Evolutionary conservation across 2,797 vertebrate species (phyloP).

Genomic region (Tolypeutes matacus): DNA sequence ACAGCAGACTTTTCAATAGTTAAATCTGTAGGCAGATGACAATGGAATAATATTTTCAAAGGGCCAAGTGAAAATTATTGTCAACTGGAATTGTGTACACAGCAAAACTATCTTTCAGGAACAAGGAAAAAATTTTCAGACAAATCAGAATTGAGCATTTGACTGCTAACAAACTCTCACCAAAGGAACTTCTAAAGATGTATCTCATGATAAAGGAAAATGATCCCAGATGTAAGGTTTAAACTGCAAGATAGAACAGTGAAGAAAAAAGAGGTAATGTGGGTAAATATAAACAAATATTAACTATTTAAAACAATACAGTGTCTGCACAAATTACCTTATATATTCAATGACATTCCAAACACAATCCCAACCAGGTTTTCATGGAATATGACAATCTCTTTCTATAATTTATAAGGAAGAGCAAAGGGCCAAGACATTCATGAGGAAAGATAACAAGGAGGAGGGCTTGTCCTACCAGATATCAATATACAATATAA

Average conservation of each 20-base stretch:
- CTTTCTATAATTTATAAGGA: conserved; percentile 20
- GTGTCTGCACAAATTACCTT: background rate
- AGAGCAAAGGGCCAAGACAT: background rate
- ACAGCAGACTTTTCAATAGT: background rate
- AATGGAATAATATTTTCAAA: background rate
- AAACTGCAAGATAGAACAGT: background rate
- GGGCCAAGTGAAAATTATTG: background rate
- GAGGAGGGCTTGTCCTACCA: background rate
- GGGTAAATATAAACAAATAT: background rate
- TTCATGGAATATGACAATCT: background rate
- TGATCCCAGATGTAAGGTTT: background rate
- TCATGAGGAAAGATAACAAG: background rate
- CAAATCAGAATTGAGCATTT: background rate
- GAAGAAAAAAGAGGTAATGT: background rate
- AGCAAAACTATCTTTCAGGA: conserved; percentile 18
- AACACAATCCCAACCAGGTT: background rate
- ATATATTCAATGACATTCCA: background rate
- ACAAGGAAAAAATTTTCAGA: conserved; percentile 47
- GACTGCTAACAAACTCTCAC: background rate
- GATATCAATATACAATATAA: background rate
- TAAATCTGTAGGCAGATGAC: background rate
- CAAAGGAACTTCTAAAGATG: background rate
- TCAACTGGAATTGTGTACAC: background rate
- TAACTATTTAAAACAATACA: background rate
- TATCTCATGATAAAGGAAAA: background rate